Evolutionary conservation across 2,113 vertebrate species (phyloP), one percentile per base, ranked within the genome.

Genomic region (Takifugu bimaculatus): DNA sequence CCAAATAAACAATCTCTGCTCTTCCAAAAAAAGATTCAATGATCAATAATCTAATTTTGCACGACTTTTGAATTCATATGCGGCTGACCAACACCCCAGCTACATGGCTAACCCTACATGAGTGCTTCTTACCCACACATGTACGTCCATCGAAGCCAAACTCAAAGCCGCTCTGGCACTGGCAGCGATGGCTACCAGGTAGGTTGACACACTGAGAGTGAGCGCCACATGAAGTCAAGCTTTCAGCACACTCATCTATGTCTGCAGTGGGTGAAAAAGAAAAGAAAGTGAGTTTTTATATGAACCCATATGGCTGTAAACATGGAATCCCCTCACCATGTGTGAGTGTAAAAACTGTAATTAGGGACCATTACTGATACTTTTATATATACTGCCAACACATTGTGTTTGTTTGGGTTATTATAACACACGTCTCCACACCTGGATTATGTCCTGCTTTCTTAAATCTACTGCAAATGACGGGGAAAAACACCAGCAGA

Each of bases 241-340:
- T 85, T 39, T 92, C 90, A 0, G 81, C 45, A 2, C 96, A 98
- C 81, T 98, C 96, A 0, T 98, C 91, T 42, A 95, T 54, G 9
- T 98, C 96, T 98, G 72, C 55, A 65, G 62, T 0, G 15, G 59
- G 60, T 59, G 43, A 65, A 42, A 6, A 47, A 54, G 53, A 62
- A 20, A 39, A 48, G 48, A 58, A 13, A 65, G 55, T 4, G 27
- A 72, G 60, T 62, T 43, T 54, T 47, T 35, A 47, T 29, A 13
- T 50, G 13, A 47, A 55, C n/a, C 35, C 13, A 50, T 4, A 10
- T 35, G 27, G 47, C 26, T 51, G 54, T 52, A 62, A 75, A 70
- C 9, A 57, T 60, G 47, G 56, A 61, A 62, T 63, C 51, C 52
- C 13, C 47, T n/a, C 28, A 9, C 61, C 57, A 50, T 47, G 12